Conservation (phyloP, 2,113 vertebrate species). For the Leptosomus discolor region DNA sequence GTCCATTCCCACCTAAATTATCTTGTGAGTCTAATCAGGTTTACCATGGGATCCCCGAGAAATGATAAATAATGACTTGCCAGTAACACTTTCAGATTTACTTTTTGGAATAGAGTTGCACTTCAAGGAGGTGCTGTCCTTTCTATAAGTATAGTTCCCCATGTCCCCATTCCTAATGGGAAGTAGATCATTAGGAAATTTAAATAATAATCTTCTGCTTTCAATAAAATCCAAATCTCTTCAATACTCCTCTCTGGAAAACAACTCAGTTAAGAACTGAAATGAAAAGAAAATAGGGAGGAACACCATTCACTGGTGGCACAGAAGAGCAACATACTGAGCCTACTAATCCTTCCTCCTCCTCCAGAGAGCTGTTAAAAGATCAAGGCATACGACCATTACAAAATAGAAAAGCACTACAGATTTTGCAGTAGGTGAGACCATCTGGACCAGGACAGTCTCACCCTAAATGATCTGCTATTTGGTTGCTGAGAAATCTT, state of each 20-base stretch:
- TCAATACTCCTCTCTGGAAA: neutral
- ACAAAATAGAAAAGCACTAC: conserved; percentile 47
- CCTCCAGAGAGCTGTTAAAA: conserved; percentile 46
- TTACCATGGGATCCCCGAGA: neutral
- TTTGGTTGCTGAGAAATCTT: conserved; percentile 22
- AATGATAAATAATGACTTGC: neutral
- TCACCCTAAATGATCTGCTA: conserved; percentile 62
- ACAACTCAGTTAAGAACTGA: neutral
- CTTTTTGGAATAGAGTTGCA: neutral
- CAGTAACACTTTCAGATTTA: neutral
- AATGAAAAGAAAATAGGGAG: neutral
- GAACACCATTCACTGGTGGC: neutral
- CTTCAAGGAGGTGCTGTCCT: neutral
- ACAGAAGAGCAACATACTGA: neutral
- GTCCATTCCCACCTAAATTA: neutral
- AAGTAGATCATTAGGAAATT: neutral
- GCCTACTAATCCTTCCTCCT: neutral
- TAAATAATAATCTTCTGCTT: neutral
- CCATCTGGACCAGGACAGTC: conserved; percentile 56
- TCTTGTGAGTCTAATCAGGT: neutral
- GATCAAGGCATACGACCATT: conserved; percentile 46
- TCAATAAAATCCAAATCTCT: neutral
- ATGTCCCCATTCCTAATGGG: neutral
- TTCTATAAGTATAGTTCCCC: neutral
- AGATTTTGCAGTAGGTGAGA: conserved; percentile 55